These are phyloP conservation scores for Argopecten irradians DNA, from an alignment of 1,140 invertebrate species.

Conservation along the genomic window DNA sequence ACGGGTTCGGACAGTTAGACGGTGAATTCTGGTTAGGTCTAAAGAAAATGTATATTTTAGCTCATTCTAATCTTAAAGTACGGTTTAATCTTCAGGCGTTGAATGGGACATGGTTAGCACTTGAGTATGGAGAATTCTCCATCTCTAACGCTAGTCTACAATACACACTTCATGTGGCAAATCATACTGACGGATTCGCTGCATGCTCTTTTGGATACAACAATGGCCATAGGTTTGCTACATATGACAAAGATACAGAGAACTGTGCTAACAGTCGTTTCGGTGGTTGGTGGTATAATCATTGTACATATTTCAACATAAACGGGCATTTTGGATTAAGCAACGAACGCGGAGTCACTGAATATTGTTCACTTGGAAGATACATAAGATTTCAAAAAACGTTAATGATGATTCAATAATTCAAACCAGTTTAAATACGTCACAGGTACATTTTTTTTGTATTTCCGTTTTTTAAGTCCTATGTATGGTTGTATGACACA, in stretches of 20 bases:
- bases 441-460: too few relatives aligned
- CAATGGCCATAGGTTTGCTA: neutral
- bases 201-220: neutral
- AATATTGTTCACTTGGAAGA: too few relatives aligned
- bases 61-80: neutral
- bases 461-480: too few relatives aligned
- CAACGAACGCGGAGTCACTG: neutral
- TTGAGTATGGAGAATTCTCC: neutral
- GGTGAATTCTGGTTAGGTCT: conserved; percentile 25
- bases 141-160: neutral
- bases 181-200: neutral
- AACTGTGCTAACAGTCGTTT: neutral
- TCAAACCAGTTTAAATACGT: too few relatives aligned
- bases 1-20: neutral
- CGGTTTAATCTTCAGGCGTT: neutral
- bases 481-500: too few relatives aligned
- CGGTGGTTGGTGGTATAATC: neutral
- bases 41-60: neutral
- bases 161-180: neutral
- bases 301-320: neutral
- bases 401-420: too few relatives aligned
- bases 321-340: neutral
- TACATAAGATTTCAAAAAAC: too few relatives aligned
- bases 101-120: neutral
- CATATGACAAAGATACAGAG: neutral